These are phyloP conservation scores for Dallia pectoralis DNA, from an alignment of 2,797 vertebrate genomes.

Conservation along the genomic window DNA sequence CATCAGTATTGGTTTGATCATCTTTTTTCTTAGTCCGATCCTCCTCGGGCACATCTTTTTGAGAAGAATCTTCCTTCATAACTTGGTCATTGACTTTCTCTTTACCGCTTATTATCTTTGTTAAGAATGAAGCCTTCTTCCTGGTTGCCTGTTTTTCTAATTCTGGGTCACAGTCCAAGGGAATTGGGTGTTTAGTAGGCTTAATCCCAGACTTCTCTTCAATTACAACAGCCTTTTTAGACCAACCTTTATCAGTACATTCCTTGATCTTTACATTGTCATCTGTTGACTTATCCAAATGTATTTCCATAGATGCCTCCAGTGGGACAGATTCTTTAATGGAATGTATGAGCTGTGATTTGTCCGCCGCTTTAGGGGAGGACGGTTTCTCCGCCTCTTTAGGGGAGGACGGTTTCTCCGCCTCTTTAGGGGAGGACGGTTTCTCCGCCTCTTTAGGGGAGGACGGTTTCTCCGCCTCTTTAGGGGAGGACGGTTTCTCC, in stretches of 20 bases:
- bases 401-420: background rate
- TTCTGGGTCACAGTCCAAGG: background rate
- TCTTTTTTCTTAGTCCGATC: background rate
- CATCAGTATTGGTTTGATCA: background rate
- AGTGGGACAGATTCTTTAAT: background rate
- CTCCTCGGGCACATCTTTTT: background rate
- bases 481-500: background rate
- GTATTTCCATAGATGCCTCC: slow-evolving; percentile 27
- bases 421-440: background rate
- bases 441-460: slow-evolving; percentile 10
- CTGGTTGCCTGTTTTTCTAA: background rate
- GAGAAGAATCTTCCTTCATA: slow-evolving; percentile 20
- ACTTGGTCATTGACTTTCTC: background rate
- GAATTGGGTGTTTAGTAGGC: background rate
- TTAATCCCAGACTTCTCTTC: slow-evolving; percentile 4
- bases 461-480: background rate
- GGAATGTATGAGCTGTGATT: background rate
- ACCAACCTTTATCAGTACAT: background rate
- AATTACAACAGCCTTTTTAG: background rate
- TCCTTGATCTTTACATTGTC: background rate
- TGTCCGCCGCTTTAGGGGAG: background rate
- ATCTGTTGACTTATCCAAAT: background rate
- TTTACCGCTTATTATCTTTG: background rate
- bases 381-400: background rate
- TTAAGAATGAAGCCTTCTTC: background rate